Percentiles rank a stretch among this genome's conserved stretches.
These are phyloP conservation scores for Apis cerana DNA, from an alignment of 1,140 invertebrate species.

Conservation along the genomic window DNA sequence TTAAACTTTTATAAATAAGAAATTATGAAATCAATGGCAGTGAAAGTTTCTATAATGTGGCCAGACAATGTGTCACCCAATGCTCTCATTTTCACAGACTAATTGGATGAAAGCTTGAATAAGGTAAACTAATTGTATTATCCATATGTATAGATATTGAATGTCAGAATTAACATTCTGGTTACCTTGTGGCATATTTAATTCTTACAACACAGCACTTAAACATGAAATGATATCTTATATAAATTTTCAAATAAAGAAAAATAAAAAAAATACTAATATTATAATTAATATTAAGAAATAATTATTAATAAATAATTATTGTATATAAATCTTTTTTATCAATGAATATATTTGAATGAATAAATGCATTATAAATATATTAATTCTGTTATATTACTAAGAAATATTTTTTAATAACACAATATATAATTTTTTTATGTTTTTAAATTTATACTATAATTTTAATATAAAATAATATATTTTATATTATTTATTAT, in stretches of 20 bases:
- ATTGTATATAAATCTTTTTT: neutral
- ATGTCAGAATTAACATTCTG: constrained; percentile 20
- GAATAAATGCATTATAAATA: no score
- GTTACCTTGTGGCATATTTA: constrained; percentile 45
- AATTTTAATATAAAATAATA: neutral
- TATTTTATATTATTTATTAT: neutral
- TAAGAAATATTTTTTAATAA: neutral
- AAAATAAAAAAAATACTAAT: constrained; percentile 13
- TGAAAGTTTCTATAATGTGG: constrained; percentile 73
- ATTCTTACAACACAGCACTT: constrained; percentile 6
- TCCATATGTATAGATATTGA: constrained; percentile 60
- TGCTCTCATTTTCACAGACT: constrained; percentile 76
- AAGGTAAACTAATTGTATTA: constrained; percentile 79
- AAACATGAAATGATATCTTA: constrained; percentile 24
- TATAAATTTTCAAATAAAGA: constrained; percentile 2
- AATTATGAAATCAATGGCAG: constrained; percentile 74
- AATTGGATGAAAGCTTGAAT: constrained; percentile 76
- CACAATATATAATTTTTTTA: neutral
- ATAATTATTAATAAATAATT: neutral
- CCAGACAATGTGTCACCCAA: constrained; percentile 72
- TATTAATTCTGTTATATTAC: neutral
- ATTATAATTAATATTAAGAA: neutral
- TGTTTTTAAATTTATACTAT: no score
- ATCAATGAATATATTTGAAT: neutral
- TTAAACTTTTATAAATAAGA: constrained; percentile 41